Evolutionary conservation across 2,888 invertebrate genomes (phyloP), one percentile per base, ranked within the genome.

Genomic region (Dioctria rufipes): DNA sequence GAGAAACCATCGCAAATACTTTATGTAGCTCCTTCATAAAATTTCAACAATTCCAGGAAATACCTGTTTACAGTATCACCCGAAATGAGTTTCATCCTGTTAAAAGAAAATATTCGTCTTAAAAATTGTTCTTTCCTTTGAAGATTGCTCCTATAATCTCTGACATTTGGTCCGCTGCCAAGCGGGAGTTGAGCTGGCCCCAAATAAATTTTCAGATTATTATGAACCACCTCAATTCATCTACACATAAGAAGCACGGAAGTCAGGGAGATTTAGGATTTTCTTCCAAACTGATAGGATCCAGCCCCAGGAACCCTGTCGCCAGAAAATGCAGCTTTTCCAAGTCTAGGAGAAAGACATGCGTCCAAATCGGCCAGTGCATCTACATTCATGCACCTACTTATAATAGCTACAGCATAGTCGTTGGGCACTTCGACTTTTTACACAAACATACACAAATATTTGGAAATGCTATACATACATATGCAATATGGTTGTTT

Each of bases 281-380:
- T 73, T 73, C 25, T 71, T 25, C 43, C 39, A 39, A 58, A 71
- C n/a, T 71, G 58, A 5, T 46, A 46, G 69, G 40, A n/a, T 43
- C n/a, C 54, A 11, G 25, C 49, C 51, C 43, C 73, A 73, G 42
- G 73, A 73, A 8, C 42, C 25, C 42, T 65, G 78, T 78, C 78
- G 78, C 78, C 78, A 78, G 78, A 65, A 78, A 78, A 78, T 78
- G 78, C 78, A 78, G 65, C 40, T 58, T 61, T 61, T 39, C 42
- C 73, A 73, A 73, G 58, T 58, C 73, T 51, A 51, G 40, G 13
- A 25, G n/a, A 39, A 42, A 73, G 58, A 58, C 73, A 73, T 73
- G 73, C 73, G 73, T 73, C 58, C 13, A 11, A 51, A 11, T 37
- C 25, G 73, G 58, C 73, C 73, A 73, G n/a, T 73, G 73, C 73